Evolutionary conservation across 2,888 invertebrate genomes (phyloP).

Genomic region (Drosophila maculinotata): DNA sequence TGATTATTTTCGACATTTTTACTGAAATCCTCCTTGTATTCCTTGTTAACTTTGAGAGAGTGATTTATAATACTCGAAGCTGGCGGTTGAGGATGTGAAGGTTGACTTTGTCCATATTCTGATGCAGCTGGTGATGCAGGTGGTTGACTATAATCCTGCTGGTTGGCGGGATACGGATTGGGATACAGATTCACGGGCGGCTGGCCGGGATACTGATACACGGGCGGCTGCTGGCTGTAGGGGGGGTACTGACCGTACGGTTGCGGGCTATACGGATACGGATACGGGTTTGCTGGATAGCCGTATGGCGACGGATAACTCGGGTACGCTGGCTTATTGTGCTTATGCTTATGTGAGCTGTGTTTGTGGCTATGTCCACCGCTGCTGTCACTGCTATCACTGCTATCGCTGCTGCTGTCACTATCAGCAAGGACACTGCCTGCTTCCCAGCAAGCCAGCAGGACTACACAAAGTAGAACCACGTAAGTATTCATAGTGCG

Average conservation of each 20-base stretch:
- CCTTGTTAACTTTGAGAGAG: conserved; percentile 73
- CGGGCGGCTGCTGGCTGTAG: conserved; percentile 6
- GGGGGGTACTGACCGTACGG: conserved; percentile 6
- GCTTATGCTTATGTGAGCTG: conserved; percentile 37
- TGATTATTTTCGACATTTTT: conserved; percentile 11
- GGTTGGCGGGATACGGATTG: conserved; percentile 23
- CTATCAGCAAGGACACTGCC: conserved; percentile 34
- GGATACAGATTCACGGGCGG: conserved; percentile 14
- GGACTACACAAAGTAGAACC: conserved; percentile 19
- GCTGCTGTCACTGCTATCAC: conserved; percentile 14
- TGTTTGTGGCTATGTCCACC: not conserved
- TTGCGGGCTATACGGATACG: conserved; percentile 9
- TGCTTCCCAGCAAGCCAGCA: conserved; percentile 27
- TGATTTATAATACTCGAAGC: conserved; percentile 61
- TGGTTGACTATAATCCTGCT: conserved; percentile 9
- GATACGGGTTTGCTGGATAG: conserved; percentile 16
- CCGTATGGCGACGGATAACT: conserved; percentile 2
- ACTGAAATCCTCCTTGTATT: conserved; percentile 61
- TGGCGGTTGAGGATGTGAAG: not conserved
- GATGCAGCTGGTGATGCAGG: conserved; percentile 11
- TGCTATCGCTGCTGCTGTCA: conserved; percentile 49
- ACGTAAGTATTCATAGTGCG: conserved; percentile 33
- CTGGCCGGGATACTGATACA: conserved; percentile 5
- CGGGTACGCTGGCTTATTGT: conserved; percentile 48
- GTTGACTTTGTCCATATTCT: conserved; percentile 10